phyloP scores from a whole-genome alignment of 2,888 invertebrate species.

The Furcula furcula region DNA sequence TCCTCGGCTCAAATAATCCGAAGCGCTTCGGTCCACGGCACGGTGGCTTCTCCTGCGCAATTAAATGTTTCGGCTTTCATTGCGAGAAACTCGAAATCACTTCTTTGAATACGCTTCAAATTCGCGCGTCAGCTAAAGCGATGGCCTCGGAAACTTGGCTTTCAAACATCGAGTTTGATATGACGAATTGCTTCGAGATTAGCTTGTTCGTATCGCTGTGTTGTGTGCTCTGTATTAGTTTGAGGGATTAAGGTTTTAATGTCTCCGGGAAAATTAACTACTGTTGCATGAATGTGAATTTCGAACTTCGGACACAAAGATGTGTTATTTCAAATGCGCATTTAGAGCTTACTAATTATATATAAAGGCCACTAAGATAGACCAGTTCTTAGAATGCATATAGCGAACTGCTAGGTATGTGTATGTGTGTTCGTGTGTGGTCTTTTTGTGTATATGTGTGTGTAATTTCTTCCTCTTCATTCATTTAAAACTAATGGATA shows the following conservation, averaged over 20 bases:
- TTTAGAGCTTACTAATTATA: too few species aligned
- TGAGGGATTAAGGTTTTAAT: background rate
- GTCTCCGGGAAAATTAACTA: too few species aligned
- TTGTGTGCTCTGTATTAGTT: background rate
- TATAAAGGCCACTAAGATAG: too few species aligned
- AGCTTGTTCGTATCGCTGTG: conserved; percentile 7
- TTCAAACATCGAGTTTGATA: conserved; percentile 18
- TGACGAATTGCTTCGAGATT: conserved; percentile 9
- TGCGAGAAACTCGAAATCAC: conserved; percentile 53
- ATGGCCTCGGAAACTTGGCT: conserved; percentile 14
- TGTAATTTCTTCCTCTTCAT: too few species aligned
- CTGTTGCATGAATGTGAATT: too few species aligned
- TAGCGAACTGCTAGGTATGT: too few species aligned
- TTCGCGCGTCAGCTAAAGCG: conserved; percentile 29
- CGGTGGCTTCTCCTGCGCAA: conserved; percentile 47
- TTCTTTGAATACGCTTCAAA: conserved; percentile 47
- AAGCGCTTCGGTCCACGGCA: conserved; percentile 40
- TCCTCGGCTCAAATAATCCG: conserved; percentile 50
- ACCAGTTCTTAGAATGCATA: too few species aligned
- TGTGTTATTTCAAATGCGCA: too few species aligned
- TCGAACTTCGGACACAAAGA: too few species aligned
- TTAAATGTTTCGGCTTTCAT: conserved; percentile 63
- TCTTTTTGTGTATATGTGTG: too few species aligned
- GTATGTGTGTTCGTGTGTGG: too few species aligned
- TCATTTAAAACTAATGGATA: too few species aligned